Evolutionary conservation across 2,797 vertebrate genomes (phyloP).

Genomic region (Melanotaenia parkinsoni): DNA sequence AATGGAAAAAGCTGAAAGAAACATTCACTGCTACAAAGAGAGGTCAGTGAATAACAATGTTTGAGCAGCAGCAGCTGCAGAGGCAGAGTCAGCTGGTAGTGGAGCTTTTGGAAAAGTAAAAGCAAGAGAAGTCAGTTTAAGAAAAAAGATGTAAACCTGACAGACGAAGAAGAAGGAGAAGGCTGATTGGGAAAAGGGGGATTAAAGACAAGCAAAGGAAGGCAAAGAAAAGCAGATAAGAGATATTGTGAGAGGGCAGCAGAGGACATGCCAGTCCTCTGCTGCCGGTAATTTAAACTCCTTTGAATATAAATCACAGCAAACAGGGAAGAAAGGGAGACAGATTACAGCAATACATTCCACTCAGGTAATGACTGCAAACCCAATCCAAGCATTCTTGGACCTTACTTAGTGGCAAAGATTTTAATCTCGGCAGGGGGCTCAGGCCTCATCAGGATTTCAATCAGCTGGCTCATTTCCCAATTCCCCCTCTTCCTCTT

Average conservation of each 20-base stretch:
- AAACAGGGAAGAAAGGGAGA: constrained; percentile 45
- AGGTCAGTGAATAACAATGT: constrained; percentile 40
- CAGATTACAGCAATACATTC: constrained; percentile 59
- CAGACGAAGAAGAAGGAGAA: not conserved
- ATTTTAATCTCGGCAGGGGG: constrained; percentile 43
- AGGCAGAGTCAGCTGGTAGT: constrained; percentile 30
- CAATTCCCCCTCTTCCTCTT: constrained; percentile 40
- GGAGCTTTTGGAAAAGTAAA: constrained; percentile 19
- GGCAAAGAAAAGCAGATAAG: constrained; percentile 5
- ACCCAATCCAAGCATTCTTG: constrained; percentile 63
- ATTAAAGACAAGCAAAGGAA: constrained; percentile 25
- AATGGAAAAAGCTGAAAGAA: constrained; percentile 8
- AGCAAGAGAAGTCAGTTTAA: constrained; percentile 11
- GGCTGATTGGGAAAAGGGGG: constrained; percentile 25
- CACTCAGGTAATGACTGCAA: constrained; percentile 74
- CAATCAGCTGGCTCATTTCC: constrained; percentile 60
- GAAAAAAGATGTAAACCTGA: constrained; percentile 21
- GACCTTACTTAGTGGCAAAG: constrained; percentile 74
- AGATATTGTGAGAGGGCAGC: constrained; percentile 29
- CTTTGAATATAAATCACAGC: constrained; percentile 54
- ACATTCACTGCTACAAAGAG: constrained; percentile 26
- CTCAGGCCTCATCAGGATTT: constrained; percentile 47
- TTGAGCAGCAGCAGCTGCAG: constrained; percentile 19
- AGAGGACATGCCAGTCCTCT: constrained; percentile 41
- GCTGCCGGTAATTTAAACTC: constrained; percentile 39